Conservation (phyloP, 2,888 invertebrate genomes). For the Ormia ochracea region DNA sequence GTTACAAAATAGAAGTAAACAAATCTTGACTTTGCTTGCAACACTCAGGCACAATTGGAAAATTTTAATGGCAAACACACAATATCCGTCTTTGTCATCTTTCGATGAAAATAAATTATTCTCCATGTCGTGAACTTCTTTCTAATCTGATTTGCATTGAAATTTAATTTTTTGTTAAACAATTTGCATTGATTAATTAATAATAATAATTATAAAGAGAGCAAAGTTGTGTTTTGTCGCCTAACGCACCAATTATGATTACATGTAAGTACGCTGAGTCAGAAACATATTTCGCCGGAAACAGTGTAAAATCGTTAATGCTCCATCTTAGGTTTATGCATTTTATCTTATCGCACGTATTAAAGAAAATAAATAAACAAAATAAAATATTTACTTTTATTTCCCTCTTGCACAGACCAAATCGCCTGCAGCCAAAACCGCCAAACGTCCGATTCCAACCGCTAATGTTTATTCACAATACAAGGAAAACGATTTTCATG, state of each 20-base stretch:
- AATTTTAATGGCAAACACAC: too few species aligned
- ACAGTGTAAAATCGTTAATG: conserved; percentile 63
- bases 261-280: neutral
- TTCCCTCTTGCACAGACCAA: conserved; percentile 68
- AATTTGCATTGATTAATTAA: too few species aligned
- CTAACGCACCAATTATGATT: neutral
- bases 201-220: too few species aligned
- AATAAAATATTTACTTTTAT: conserved; percentile 74
- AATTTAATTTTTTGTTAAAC: too few species aligned
- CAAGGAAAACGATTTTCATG: conserved; percentile 45
- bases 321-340: conserved; percentile 66
- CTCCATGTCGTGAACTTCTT: too few species aligned
- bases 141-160: too few species aligned
- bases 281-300: neutral
- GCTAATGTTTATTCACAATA: conserved; percentile 11
- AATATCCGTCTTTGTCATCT: too few species aligned
- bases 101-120: too few species aligned
- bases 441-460: conserved; percentile 31
- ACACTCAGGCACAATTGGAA: too few species aligned
- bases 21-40: too few species aligned
- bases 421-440: conserved; percentile 64
- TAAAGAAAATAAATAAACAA: conserved; percentile 66
- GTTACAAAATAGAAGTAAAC: too few species aligned
- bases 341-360: conserved; percentile 73
- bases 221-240: neutral